These are phyloP conservation scores for Pogonus chalceus DNA, from an alignment of 1,140 invertebrate genomes.

Conservation along the genomic window DNA sequence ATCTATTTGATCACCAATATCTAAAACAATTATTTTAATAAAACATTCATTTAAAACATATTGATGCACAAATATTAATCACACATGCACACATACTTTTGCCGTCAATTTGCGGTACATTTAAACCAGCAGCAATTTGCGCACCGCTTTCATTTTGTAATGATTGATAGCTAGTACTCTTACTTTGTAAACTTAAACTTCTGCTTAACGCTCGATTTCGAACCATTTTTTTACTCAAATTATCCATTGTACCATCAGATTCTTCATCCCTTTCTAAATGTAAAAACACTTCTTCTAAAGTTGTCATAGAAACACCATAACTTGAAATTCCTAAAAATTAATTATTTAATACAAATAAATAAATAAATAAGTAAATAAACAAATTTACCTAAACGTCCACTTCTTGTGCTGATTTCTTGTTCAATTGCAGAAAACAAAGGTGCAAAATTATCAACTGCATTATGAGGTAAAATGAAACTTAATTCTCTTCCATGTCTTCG, in stretches of 20 bases:
- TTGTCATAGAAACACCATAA: constrained; percentile 89
- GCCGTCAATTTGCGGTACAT: not conserved
- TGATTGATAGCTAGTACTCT: constrained; percentile 61
- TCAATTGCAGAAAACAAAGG: constrained; percentile 64
- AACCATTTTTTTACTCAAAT: constrained; percentile 61
- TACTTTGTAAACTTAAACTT: constrained; percentile 58
- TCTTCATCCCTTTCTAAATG: constrained; percentile 63
- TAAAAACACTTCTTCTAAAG: constrained; percentile 79
- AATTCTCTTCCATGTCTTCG: constrained; percentile 61
- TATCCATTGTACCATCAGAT: constrained; percentile 50
- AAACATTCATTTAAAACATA: not conserved
- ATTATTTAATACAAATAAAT: not conserved
- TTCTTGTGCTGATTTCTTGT: constrained; percentile 54
- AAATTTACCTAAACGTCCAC: constrained; percentile 42
- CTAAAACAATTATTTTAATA: not conserved
- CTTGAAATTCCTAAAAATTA: constrained; percentile 56
- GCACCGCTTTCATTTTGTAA: constrained; percentile 50
- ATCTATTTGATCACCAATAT: not conserved
- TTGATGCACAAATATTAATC: not conserved
- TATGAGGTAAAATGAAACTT: constrained; percentile 65
- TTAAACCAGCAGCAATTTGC: constrained; percentile 31
- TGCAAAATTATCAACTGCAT: constrained; percentile 62
- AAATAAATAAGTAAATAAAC: not conserved
- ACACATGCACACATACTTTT: not conserved
- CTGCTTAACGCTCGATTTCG: constrained; percentile 56